Conservation (phyloP, 1,140 invertebrate species). For the Physella acuta region DNA sequence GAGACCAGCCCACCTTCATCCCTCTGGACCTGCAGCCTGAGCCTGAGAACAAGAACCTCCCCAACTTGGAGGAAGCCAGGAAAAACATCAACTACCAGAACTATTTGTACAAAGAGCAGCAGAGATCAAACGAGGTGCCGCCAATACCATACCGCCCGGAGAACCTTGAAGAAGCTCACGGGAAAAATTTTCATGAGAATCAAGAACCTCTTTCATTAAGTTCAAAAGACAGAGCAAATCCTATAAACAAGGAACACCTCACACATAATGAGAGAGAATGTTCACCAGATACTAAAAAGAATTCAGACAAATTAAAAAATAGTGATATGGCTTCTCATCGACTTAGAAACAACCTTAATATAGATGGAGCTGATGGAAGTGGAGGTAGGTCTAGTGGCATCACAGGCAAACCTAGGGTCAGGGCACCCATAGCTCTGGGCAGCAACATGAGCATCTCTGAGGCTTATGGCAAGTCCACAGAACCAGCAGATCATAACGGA, state of each 20-base stretch:
- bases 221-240: background rate
- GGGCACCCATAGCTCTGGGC: conserved; percentile 39
- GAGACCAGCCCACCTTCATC: too few species aligned
- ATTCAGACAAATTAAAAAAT: background rate
- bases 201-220: too few species aligned
- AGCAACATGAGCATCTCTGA: conserved; percentile 45
- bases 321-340: conserved; percentile 21
- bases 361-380: too few species aligned
- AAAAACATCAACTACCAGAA: conserved; percentile 31
- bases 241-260: background rate
- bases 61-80: too few species aligned
- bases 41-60: too few species aligned
- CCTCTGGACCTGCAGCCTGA: too few species aligned
- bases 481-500: background rate
- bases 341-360: too few species aligned
- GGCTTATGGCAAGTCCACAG: conserved; percentile 24
- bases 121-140: background rate
- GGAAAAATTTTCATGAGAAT: too few species aligned
- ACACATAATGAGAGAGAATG: background rate
- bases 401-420: conserved; percentile 23
- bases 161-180: too few species aligned
- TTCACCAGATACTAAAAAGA: conserved; percentile 11
- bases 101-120: conserved; percentile 14
- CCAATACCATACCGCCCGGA: background rate
- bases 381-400: conserved; percentile 10